phyloP scores from a whole-genome alignment of 2,888 invertebrate species.

The Oegoconia quadripuncta region DNA sequence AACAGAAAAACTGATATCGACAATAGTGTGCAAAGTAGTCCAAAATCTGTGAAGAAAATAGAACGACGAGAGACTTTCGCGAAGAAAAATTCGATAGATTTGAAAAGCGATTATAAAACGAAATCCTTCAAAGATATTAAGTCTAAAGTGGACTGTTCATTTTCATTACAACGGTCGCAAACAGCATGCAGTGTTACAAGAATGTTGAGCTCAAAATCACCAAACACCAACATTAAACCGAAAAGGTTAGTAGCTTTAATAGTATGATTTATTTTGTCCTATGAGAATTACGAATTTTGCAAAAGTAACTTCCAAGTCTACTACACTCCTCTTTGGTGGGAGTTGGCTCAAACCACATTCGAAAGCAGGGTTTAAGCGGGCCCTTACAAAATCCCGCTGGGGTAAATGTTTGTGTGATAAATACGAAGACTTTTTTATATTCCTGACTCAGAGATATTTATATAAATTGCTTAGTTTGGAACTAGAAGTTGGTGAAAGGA shows the following conservation, averaged over 20 bases:
- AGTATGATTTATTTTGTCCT: too few relatives aligned
- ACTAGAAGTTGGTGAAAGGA: too few relatives aligned
- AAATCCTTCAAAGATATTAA: constrained; percentile 92
- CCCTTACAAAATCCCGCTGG: too few relatives aligned
- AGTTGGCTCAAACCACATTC: too few relatives aligned
- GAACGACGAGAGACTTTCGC: constrained; percentile 85
- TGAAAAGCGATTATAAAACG: constrained; percentile 85
- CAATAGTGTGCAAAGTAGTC: constrained; percentile 78
- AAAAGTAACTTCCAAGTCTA: too few relatives aligned
- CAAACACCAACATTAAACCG: constrained; percentile 62
- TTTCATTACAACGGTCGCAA: constrained; percentile 69
- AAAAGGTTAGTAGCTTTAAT: constrained; percentile 55
- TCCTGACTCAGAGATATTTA: too few relatives aligned
- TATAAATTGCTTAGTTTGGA: too few relatives aligned
- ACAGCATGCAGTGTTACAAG: constrained; percentile 71
- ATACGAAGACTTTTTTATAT: too few relatives aligned
- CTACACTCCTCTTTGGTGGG: too few relatives aligned
- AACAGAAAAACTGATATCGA: constrained; percentile 76
- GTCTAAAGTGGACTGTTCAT: constrained; percentile 85
- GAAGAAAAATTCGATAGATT: constrained; percentile 81
- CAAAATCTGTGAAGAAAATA: constrained; percentile 77
- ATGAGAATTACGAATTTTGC: too few relatives aligned
- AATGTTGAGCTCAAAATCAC: constrained; percentile 67
- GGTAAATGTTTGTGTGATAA: too few relatives aligned
- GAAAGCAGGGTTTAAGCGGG: too few relatives aligned